Conservation (phyloP, 2,113 vertebrate species). For the Aptenodytes patagonicus region DNA sequence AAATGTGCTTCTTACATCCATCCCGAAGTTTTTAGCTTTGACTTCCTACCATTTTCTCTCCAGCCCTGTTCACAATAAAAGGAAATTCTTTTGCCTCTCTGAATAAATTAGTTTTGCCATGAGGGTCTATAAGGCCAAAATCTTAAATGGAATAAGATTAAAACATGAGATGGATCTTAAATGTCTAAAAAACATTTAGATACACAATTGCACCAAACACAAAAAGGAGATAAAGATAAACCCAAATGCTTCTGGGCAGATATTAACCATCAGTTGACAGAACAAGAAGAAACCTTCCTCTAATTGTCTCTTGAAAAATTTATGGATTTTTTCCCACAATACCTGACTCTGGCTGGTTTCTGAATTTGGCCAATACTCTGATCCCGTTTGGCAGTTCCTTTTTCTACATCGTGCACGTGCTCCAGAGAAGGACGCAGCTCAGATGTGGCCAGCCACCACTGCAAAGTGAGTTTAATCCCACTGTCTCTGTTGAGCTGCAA, state of each 20-base stretch:
- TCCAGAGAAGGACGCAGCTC: not conserved
- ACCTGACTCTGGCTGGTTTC: not conserved
- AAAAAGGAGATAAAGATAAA: not conserved
- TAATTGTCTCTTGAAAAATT: not conserved
- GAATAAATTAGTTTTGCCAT: not conserved
- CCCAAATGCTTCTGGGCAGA: not conserved
- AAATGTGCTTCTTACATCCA: not conserved
- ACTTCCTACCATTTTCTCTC: slow-evolving; percentile 41
- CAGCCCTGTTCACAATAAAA: slow-evolving; percentile 15
- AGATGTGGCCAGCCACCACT: not conserved
- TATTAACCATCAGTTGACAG: not conserved
- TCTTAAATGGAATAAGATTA: not conserved
- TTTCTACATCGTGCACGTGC: not conserved
- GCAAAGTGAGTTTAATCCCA: not conserved
- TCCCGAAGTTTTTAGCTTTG: not conserved
- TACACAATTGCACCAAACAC: not conserved
- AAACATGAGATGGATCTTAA: not conserved
- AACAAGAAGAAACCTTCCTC: not conserved
- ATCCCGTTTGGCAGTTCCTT: not conserved
- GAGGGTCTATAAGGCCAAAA: not conserved
- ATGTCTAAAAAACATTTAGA: not conserved
- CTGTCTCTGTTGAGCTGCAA: not conserved
- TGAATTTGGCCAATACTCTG: not conserved
- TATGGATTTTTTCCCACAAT: not conserved
- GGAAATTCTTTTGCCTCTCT: slow-evolving; percentile 22